A percentile compares a stretch with the other conserved stretches of the same genome.
Conservation (phyloP, 2,113 vertebrate species). For the Seriola rivoliana region DNA sequence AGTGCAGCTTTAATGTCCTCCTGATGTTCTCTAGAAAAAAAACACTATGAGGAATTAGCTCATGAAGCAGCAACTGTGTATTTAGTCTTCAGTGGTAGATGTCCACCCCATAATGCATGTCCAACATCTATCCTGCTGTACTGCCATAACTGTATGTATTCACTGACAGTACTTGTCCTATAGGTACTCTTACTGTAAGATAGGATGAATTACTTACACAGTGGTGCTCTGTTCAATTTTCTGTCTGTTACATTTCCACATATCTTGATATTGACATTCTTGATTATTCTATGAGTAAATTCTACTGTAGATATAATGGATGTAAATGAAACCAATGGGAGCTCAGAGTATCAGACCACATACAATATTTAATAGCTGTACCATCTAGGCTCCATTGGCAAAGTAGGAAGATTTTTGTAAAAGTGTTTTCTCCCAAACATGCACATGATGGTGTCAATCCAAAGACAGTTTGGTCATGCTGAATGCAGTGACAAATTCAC, state of each 20-base stretch:
- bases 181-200: not conserved
- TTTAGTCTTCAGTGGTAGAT: not conserved
- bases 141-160: conserved; percentile 4
- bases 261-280: not conserved
- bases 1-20: conserved; percentile 42
- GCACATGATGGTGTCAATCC: too few species aligned
- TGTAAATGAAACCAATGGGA: too few species aligned
- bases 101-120: not conserved
- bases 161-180: not conserved
- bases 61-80: not conserved
- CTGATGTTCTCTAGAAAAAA: conserved; percentile 42
- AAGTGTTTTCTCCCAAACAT: too few species aligned
- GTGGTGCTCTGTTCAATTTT: too few species aligned
- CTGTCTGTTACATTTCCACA: not conserved
- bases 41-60: not conserved
- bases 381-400: too few species aligned
- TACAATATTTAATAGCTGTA: too few species aligned
- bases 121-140: not conserved
- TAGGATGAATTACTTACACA: not conserved
- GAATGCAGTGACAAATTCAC: too few species aligned
- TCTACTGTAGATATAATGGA: not conserved
- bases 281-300: not conserved
- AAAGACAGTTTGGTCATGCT: too few species aligned
- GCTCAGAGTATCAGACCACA: too few species aligned
- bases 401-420: too few species aligned